A percentile compares a stretch with the other conserved stretches of the same genome.
phyloP scores from a whole-genome alignment of 2,888 invertebrate genomes.

The Pseudanteris insignis region DNA sequence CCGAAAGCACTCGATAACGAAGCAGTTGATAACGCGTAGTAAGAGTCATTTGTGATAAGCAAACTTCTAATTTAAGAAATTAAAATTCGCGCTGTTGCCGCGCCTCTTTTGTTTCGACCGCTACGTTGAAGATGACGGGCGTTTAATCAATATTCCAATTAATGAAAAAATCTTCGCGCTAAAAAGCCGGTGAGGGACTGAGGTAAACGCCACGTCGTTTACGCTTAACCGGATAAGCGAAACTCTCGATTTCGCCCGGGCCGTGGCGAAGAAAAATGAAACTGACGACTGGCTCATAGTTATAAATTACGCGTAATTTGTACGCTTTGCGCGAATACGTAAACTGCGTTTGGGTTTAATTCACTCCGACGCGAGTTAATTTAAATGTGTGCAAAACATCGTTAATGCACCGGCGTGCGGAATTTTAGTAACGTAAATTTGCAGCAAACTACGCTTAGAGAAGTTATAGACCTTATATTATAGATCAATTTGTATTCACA shows the following conservation, averaged over 20 bases:
- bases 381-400: slow-evolving; percentile 30
- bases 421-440: slow-evolving; percentile 20
- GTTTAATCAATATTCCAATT: no score
- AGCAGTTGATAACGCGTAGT: slow-evolving; percentile 53
- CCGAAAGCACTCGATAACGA: slow-evolving; percentile 28
- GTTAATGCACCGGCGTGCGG: slow-evolving; percentile 12
- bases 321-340: slow-evolving; percentile 6
- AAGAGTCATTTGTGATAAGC: slow-evolving; percentile 57
- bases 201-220: slow-evolving; percentile 11
- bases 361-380: slow-evolving; percentile 21
- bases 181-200: slow-evolving; percentile 9
- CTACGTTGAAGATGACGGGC: no score
- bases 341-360: slow-evolving; percentile 19
- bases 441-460: slow-evolving; percentile 11
- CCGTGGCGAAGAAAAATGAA: slow-evolving; percentile 4
- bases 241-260: slow-evolving; percentile 4
- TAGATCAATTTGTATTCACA: slow-evolving; percentile 23
- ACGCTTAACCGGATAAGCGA: slow-evolving; percentile 15
- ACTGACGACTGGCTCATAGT: slow-evolving; percentile 1
- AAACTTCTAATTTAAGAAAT: slow-evolving; percentile 42
- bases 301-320: slow-evolving; percentile 19
- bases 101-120: not conserved
- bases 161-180: no score
- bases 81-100: slow-evolving; percentile 2
- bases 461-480: slow-evolving; percentile 18